Percentiles rank a stretch among this genome's conserved stretches.
These are phyloP conservation scores for Coranthus polyacanthus DNA, from an alignment of 2,797 vertebrate species.

Conservation along the genomic window DNA sequence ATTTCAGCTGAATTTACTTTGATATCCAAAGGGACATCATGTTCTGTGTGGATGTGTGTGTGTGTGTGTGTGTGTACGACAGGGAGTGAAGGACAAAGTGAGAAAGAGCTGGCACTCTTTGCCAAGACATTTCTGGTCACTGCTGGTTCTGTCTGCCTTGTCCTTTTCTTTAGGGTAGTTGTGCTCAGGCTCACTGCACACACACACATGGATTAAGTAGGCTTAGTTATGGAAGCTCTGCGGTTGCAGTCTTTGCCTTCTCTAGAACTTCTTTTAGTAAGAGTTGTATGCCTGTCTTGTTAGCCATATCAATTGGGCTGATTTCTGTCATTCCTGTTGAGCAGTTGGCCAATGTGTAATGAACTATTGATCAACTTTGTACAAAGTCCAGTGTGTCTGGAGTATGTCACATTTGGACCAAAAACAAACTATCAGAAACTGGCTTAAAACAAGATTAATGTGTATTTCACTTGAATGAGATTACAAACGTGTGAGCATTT, in stretches of 20 bases:
- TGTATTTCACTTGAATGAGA: not conserved
- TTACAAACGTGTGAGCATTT: not conserved
- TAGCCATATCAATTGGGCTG: conserved; percentile 27
- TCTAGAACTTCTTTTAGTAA: conserved; percentile 38
- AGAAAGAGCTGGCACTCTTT: conserved; percentile 22
- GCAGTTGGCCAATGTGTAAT: conserved; percentile 1
- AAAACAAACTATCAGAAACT: not conserved
- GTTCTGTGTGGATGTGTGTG: conserved; percentile 6
- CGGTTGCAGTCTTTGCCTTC: conserved; percentile 29
- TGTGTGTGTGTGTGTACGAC: conserved; percentile 16
- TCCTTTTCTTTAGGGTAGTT: conserved; percentile 57
- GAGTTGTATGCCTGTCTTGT: conserved; percentile 38
- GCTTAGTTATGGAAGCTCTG: conserved; percentile 63
- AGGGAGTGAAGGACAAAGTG: conserved; percentile 26
- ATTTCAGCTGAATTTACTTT: too few species aligned
- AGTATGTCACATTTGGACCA: not conserved
- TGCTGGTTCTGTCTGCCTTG: conserved; percentile 43
- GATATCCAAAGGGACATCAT: conserved; percentile 23
- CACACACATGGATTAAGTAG: conserved; percentile 62
- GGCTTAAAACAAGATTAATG: not conserved
- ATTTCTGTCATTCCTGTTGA: conserved; percentile 26
- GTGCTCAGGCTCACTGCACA: conserved; percentile 46
- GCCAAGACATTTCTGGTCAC: conserved; percentile 58
- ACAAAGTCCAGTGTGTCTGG: conserved; percentile 5
- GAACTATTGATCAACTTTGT: conserved; percentile 23